phyloP scores from a whole-genome alignment of 2,113 vertebrate genomes.

The Ellobius talpinus region DNA sequence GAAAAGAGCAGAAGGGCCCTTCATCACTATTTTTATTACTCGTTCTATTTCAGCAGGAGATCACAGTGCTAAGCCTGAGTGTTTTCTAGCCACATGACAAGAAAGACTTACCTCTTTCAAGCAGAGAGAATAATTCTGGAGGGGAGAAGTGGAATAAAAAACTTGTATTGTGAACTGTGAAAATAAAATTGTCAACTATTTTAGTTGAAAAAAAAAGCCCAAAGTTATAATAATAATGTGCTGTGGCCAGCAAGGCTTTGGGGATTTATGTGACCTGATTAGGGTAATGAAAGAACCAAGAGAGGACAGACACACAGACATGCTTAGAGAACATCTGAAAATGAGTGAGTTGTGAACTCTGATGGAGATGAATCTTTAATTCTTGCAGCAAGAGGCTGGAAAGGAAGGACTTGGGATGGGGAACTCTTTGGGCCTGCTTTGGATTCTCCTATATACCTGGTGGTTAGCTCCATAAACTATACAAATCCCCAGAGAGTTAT shows the following conservation, averaged over 20 bases:
- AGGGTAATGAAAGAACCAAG: background rate
- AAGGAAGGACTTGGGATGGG: background rate
- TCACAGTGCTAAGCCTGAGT: conserved; percentile 30
- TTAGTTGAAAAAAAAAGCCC: conserved; percentile 30
- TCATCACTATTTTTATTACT: conserved; percentile 50
- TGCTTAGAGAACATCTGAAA: background rate
- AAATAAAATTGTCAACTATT: conserved; percentile 84
- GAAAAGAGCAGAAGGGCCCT: conserved; percentile 87
- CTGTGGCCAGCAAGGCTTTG: background rate
- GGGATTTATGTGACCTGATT: background rate
- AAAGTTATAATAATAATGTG: background rate
- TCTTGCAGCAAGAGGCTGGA: background rate
- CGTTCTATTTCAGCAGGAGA: conserved; percentile 43
- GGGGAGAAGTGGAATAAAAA: background rate
- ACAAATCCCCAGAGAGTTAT: background rate
- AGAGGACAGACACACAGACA: background rate
- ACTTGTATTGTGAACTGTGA: conserved; percentile 69
- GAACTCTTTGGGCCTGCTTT: background rate
- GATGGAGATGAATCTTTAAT: background rate
- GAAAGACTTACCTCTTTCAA: conserved; percentile 3
- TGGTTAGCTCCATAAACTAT: background rate
- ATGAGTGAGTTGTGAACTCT: background rate
- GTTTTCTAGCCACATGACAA: conserved; percentile 65
- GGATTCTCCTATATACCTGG: background rate
- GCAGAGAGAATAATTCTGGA: background rate